Evolutionary conservation across 2,888 invertebrate genomes (phyloP), one percentile per base, ranked within the genome.

Genomic region (Holacanthella duospinosa): DNA sequence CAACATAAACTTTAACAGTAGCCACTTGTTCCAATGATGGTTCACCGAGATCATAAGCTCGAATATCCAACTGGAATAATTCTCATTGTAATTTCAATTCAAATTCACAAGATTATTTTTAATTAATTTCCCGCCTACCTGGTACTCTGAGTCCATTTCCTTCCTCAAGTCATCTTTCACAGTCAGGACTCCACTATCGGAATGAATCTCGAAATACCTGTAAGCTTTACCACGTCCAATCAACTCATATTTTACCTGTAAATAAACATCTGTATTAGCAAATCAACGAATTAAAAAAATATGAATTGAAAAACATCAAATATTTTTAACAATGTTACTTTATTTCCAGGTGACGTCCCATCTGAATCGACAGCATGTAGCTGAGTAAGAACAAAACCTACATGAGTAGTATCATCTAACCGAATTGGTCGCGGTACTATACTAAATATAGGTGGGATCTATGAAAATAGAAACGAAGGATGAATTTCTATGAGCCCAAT

Each of bases 151-250:
- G 74, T 89, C 88, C 12, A 86, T 84, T 77, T 92, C 90, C 76
- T 91, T 91, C 63, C 87, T 82, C 60, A 93, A 76, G 75, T 91
- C 90, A 75, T 91, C 91, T 29, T 89, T 83, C 0, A 93, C 86
- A 61, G 86, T 82, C 24, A 94, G 79, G 0, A 85, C 84, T 0
- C 93, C 94, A 0, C 86, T 86, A 65, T 90, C 89, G 0, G 88
- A 84, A 76, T 93, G 90, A 6, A 94, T 87, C 71, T 87, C 86
- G 80, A 94, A 94, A 77, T 89, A 93, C 73, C 88, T 88, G 0
- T 83, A 81, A 0, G 91, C 86, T 75, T 89, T 88, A 26, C 88
- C 88, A 25, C 88, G 80, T 0, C 91, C 91, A 4, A 86, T 87
- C 60, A 93, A 81, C 75, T 90, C 89, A 75, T 92, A 93, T 67